Evolutionary conservation across 2,113 vertebrate species (phyloP).

Genomic region (Perca schrenkii): DNA sequence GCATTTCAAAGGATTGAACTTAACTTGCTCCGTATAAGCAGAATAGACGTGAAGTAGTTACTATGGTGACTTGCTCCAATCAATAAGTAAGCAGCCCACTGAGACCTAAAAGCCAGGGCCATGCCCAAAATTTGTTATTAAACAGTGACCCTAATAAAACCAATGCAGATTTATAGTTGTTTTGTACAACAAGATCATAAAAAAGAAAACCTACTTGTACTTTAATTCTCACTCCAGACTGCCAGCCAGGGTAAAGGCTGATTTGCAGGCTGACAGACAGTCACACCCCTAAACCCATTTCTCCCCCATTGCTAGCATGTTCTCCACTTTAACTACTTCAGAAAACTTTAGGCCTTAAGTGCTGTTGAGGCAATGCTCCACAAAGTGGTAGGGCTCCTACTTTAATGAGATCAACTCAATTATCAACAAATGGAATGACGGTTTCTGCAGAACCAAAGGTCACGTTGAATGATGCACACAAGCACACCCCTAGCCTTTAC

Average conservation of each 20-base stretch:
- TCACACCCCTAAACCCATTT: background rate
- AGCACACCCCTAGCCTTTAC: constrained; percentile 5
- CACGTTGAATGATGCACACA: constrained; percentile 32
- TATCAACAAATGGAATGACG: constrained; percentile 33
- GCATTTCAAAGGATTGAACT: constrained; percentile 5
- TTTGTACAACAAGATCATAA: background rate
- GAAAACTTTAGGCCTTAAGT: constrained; percentile 21
- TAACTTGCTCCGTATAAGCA: background rate
- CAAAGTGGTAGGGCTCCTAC: constrained; percentile 19
- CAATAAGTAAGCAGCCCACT: background rate
- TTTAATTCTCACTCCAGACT: background rate
- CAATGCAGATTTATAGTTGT: background rate
- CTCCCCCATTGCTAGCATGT: background rate
- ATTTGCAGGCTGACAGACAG: constrained; percentile 10
- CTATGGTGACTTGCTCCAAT: background rate
- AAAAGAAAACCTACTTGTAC: background rate
- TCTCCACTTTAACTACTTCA: constrained; percentile 2
- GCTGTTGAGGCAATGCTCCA: background rate
- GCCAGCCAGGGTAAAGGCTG: background rate
- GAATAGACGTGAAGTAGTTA: background rate
- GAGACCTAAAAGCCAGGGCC: background rate
- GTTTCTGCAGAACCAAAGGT: constrained; percentile 43
- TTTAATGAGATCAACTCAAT: constrained; percentile 61
- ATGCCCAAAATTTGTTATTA: background rate
- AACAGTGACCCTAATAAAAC: background rate